Base-by-base conservation (phyloP, 2,888 invertebrate species). In the Athalia circularis region DNA sequence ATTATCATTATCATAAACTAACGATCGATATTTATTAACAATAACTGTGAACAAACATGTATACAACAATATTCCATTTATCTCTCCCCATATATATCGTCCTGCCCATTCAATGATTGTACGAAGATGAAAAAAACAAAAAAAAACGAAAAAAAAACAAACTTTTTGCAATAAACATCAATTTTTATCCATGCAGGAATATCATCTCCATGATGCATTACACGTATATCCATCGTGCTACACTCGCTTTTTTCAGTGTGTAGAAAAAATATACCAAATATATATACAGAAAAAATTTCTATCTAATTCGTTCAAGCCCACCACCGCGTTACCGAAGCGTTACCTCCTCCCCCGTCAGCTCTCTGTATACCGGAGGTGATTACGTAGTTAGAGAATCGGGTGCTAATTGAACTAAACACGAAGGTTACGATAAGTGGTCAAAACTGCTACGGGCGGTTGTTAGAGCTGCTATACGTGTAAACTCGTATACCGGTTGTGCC, bases 51-150 rank as follows among this genome's bases (percentile, higher is more conserved):
- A 29, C 29, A 29, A 29, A 75, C 47, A 50, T 75, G 75, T 75
- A 86, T 86, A 86, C 85, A 85, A 88, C 88, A 88, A 88, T 88
- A 86, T 79, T 83, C 86, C 85, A 88, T 87, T 87, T 87, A 88
- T 88, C 86, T 86, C 86, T 87, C 87, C 85, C 85, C 82, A 81
- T 80, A 87, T 88, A 85, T 85, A 86, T 83, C 85, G 86, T 88
- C 86, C 89, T 87, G 85, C 84, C 86, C 87, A 29, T 29, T 29
- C 29, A 29, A 88, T 86, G 59, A 13, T 5, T 65, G 45, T 45
- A 45, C 45, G n/a, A 29, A 29, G 29, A 29, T 29, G 2, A 29
- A 2, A 29, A 29, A 0, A 54, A 11, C 5, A 11, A 11, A 54
- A 11, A 54, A 9, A 3, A 54, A 54, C 5, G 4, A 54, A 7